Evolutionary conservation across 1,140 invertebrate species (phyloP), one percentile per base, ranked within the genome.

Genomic region (Zaprionus ghesquierei): DNA sequence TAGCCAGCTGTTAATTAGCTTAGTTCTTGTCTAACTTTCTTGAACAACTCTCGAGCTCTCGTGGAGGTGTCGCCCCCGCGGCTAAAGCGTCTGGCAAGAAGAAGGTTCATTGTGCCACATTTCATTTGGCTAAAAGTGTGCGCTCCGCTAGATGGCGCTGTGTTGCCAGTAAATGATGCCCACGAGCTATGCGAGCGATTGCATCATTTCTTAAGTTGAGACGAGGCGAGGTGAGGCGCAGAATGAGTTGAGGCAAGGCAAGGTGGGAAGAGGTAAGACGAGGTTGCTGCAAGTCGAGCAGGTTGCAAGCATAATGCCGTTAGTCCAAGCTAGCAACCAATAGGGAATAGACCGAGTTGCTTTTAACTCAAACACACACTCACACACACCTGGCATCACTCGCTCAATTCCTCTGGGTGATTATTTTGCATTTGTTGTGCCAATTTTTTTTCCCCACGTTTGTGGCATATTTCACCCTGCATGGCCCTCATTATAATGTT

Each of bases 81-180:
- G n/a, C 49, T 63, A 64, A 71, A 63, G 56, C 72, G 38, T 22
- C 41, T 20, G 49, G 46, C 54, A 68, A 55, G 54, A 59, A 72
- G 56, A 68, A 62, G 65, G 80, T 84, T 84, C 81, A 77, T 86
- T 86, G 81, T 66, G 75, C 78, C 81, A 89, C 84, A 86, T 87
- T 86, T 87, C 79, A 87, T 87, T 89, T 82, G 79, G 72, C 84
- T 82, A 81, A 86, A 70, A 89, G 82, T 82, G 76, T 69, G 33
- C 50, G 61, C 61, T 22, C 27, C 31, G 12, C 31, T 33, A 35
- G 62, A 9, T 25, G 23, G 15, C 38, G 27, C 64, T 65, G 54
- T 58, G 60, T 44, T 66, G 15, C 46, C 56, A 27, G 20, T 72
- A 75, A 75, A 75, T 79, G 71, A 72, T 75, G 79, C 75, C 82